Conservation (phyloP, 2,113 vertebrate genomes). For the Lepisosteus osseus region DNA sequence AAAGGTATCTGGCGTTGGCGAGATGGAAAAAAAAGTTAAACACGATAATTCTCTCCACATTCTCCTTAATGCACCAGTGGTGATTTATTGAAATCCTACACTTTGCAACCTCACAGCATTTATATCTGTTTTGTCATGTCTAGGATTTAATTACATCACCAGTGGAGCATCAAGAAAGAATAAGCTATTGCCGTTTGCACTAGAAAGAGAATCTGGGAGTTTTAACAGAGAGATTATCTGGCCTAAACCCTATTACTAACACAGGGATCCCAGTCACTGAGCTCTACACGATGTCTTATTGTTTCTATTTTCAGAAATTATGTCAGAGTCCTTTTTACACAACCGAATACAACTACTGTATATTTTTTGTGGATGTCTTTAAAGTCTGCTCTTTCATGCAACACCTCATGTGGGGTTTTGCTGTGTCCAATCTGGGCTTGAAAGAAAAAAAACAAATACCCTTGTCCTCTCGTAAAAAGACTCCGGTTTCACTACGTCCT, state of each 20-base stretch:
- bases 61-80: neutral
- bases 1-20: too few species aligned
- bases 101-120: neutral
- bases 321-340: neutral
- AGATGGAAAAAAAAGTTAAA: neutral
- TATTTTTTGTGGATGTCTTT: too few species aligned
- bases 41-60: neutral
- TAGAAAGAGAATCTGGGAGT: neutral
- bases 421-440: too few species aligned
- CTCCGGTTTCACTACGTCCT: too few species aligned
- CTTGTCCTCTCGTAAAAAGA: too few species aligned
- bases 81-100: constrained; percentile 5
- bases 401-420: too few species aligned
- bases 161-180: constrained; percentile 8
- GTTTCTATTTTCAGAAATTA: neutral
- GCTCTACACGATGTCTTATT: too few species aligned
- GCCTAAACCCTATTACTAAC: constrained; percentile 8
- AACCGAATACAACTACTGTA: too few species aligned
- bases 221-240: constrained; percentile 5
- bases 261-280: neutral
- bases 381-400: too few species aligned
- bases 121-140: neutral
- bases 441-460: too few species aligned
- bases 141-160: constrained; percentile 14
- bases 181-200: neutral